phyloP scores from a whole-genome alignment of 2,888 invertebrate species.

The Drosophila nigritarsus region DNA sequence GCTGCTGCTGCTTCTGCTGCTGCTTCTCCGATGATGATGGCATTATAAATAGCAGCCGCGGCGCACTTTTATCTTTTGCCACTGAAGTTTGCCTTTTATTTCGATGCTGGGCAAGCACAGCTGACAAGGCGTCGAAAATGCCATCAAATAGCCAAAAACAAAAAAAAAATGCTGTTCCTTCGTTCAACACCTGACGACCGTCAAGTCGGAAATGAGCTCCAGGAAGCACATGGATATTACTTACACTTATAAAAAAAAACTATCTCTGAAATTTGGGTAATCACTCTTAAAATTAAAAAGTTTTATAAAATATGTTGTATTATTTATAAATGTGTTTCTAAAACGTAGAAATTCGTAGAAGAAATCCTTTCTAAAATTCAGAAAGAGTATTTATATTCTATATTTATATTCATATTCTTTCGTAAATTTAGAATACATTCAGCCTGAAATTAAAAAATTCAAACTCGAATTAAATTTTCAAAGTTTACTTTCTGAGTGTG shows the following conservation, averaged over 20 bases:
- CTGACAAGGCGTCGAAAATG: conserved; percentile 28
- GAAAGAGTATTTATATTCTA: no score
- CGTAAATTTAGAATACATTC: no score
- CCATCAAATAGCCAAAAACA: neutral
- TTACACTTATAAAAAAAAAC: neutral
- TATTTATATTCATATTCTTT: no score
- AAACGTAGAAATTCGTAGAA: no score
- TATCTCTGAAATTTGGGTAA: neutral
- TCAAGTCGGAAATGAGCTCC: conserved; percentile 35
- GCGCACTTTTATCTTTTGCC: conserved; percentile 57
- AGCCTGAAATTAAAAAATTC: neutral
- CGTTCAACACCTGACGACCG: conserved; percentile 70
- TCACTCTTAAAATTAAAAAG: neutral
- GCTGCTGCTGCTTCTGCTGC: conserved; percentile 14
- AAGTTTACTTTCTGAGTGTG: neutral
- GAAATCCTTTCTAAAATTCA: no score
- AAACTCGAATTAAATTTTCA: neutral
- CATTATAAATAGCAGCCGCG: conserved; percentile 58
- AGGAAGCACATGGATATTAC: conserved; percentile 19
- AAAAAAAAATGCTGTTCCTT: conserved; percentile 7
- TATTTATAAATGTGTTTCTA: neutral
- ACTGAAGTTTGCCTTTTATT: conserved; percentile 34
- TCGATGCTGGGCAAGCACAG: conserved; percentile 3
- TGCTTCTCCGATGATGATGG: conserved; percentile 22
- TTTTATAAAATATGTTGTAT: neutral